Evolutionary conservation across 2,797 vertebrate genomes (phyloP).

Genomic region (Pipistrellus nathusii): DNA sequence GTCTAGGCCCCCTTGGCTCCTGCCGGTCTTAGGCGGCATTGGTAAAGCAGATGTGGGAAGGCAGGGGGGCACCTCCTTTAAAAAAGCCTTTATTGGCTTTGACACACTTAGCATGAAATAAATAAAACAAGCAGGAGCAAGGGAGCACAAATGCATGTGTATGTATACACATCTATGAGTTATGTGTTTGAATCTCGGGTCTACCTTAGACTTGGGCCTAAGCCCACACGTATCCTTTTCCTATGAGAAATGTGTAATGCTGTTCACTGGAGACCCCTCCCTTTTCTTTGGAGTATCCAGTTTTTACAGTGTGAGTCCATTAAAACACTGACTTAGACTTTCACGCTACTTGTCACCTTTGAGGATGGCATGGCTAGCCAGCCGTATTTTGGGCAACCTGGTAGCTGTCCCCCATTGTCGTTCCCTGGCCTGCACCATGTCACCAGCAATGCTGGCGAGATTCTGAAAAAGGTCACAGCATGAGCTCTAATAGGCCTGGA

Average conservation of each 20-base stretch:
- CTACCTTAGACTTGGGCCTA: neutral
- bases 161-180: neutral
- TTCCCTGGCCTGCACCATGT: neutral
- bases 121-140: neutral
- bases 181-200: neutral
- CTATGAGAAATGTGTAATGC: neutral
- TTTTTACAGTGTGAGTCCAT: slow-evolving; percentile 19
- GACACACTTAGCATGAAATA: neutral
- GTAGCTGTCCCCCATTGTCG: neutral
- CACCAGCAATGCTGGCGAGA: neutral
- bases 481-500: neutral
- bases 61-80: neutral
- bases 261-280: neutral
- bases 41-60: slow-evolving; percentile 5
- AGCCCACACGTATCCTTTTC: neutral
- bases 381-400: neutral
- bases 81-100: neutral
- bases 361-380: neutral
- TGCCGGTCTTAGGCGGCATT: neutral
- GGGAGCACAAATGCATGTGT: neutral
- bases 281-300: neutral
- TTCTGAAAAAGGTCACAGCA: slow-evolving; percentile 33
- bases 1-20: neutral
- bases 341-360: neutral
- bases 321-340: slow-evolving; percentile 28